Base-by-base conservation (phyloP, 1,140 invertebrate genomes). In the Teleogryllus occipitalis region DNA sequence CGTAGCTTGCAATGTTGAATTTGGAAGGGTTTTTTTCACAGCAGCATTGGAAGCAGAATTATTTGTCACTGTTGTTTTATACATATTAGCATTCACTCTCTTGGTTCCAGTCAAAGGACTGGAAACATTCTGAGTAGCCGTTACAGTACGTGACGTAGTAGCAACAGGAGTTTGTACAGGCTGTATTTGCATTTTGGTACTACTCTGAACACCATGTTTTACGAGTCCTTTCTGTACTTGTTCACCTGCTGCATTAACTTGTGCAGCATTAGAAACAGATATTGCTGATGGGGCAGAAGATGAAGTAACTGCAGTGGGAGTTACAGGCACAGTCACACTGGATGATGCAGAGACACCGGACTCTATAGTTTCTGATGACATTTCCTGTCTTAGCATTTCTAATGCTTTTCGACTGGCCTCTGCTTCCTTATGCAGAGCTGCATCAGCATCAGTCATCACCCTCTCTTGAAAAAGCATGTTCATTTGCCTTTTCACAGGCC, bases 401-500 rank as follows among this genome's bases (percentile, higher is more conserved):
- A 81, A 47, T 72, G 81, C 81, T 49, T 80, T 80, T 8, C 79
- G 54, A 47, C 81, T 81, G 7, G 81, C 81, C 48, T 81, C 81
- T 8, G 81, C 81, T 76, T 81, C 81, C 46, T 81, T 81, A 12
- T 77, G 79, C 7, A 81, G 72, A 49, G 81, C 81, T 15, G 80
- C 54, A 1, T 81, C 81, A 10, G 81, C 78, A 76, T 81, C 81
- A n/a, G 81, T 78, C 76, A 81, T 76, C n/a, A 81, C 79, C 39
- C 80, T 81, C 48, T 81, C 81, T 74, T 81, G 79, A 18, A 80
- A 81, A 27, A 81, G 75, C 27, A 81, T 47, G 49, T 80, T 80
- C 81, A 81, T 80, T 54, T 80, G 77, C 12, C 79, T 46, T 48
- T 81, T 81, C 47, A 81, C 27, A 8, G 81, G 81, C 18, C 81